Percentiles rank a stretch among this genome's conserved stretches.
Evolutionary conservation across 2,113 vertebrate genomes (phyloP).

Genomic region (Engraulis encrasicolus): DNA sequence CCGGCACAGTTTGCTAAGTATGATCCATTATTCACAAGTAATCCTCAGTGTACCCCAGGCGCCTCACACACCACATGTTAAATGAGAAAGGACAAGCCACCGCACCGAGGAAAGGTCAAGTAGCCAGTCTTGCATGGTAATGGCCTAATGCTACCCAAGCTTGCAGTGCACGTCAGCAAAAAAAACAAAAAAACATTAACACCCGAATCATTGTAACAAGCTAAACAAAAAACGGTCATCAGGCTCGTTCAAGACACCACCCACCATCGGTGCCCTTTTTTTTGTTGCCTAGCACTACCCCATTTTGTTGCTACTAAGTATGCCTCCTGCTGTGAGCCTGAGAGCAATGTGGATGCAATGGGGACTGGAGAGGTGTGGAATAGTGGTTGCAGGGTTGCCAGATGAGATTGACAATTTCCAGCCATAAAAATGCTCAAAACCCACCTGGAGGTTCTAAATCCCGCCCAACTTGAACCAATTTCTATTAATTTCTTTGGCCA

Average conservation of each 20-base stretch:
- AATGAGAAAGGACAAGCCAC: constrained; percentile 58
- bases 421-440: no score
- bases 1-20: not conserved
- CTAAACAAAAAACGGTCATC: constrained; percentile 27
- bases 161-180: constrained; percentile 35
- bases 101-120: constrained; percentile 63
- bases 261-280: not conserved
- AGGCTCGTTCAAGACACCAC: not conserved
- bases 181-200: constrained; percentile 56
- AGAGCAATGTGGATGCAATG: constrained; percentile 44
- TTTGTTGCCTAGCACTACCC: constrained; percentile 47
- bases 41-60: constrained; percentile 44
- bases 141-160: constrained; percentile 55
- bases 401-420: no score
- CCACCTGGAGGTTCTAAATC: no score
- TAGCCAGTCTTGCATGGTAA: constrained; percentile 65
- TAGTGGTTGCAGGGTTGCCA: no score
- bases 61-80: constrained; percentile 51
- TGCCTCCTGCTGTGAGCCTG: not conserved
- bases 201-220: constrained; percentile 39
- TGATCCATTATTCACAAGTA: constrained; percentile 55
- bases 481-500: no score
- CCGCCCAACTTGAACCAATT: no score
- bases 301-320: constrained; percentile 28
- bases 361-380: constrained; percentile 51